A percentile compares a stretch with the other conserved stretches of the same genome.
These are phyloP conservation scores for Abscondita cerata DNA, from an alignment of 2,888 invertebrate species.

Conservation along the genomic window DNA sequence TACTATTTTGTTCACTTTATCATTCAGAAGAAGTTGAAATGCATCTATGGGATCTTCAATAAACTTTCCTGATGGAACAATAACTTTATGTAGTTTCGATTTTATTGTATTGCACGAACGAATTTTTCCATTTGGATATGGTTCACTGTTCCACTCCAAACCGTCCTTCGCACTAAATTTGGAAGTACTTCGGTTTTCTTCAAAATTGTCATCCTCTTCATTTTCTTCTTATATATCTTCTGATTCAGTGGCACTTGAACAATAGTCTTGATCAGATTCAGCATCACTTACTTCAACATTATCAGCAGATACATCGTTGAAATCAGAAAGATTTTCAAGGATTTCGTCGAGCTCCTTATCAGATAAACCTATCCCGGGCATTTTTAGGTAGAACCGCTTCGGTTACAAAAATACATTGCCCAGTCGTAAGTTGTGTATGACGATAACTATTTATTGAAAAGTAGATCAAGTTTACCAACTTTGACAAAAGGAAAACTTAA, in stretches of 20 bases:
- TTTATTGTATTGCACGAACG: slow-evolving; percentile 2
- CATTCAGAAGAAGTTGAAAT: not conserved
- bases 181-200: not conserved
- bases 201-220: not conserved
- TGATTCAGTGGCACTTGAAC: not conserved
- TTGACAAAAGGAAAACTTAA: too few relatives aligned
- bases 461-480: too few relatives aligned
- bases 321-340: not conserved
- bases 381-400: too few relatives aligned
- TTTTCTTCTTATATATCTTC: not conserved
- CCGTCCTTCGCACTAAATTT: too few relatives aligned
- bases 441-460: too few relatives aligned
- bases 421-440: too few relatives aligned
- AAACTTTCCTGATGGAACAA: not conserved
- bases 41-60: not conserved
- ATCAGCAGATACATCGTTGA: not conserved
- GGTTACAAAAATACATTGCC: too few relatives aligned
- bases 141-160: slow-evolving; percentile 10
- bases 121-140: not conserved
- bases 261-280: not conserved
- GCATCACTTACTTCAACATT: not conserved
- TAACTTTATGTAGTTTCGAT: slow-evolving; percentile 5
- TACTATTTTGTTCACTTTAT: not conserved
- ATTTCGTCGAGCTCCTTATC: slow-evolving; percentile 1
- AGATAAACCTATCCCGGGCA: too few relatives aligned